These are phyloP conservation scores for Copidosoma floridanum DNA, from an alignment of 1,140 invertebrate species.

Conservation along the genomic window DNA sequence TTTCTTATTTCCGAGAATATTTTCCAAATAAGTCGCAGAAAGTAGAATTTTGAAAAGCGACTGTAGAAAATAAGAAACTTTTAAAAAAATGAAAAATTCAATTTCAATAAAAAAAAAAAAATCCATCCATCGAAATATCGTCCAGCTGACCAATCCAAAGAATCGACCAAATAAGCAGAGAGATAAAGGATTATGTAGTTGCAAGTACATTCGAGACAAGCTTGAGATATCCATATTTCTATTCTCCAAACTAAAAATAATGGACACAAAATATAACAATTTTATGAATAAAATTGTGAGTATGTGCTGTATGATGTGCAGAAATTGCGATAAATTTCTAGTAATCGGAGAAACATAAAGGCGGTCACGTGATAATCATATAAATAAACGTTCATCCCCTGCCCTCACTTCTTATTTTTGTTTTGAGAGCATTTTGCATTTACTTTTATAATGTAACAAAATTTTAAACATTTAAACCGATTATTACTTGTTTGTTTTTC, in stretches of 20 bases:
- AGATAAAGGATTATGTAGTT: slow-evolving; percentile 46
- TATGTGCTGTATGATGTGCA: slow-evolving; percentile 16
- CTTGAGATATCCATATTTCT: slow-evolving; percentile 45
- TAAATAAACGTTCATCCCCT: too few species aligned
- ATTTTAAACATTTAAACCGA: slow-evolving; percentile 21
- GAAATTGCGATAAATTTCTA: slow-evolving; percentile 22
- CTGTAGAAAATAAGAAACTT: not conserved
- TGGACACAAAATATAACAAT: too few species aligned
- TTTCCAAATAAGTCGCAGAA: too few species aligned
- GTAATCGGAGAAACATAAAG: slow-evolving; percentile 18
- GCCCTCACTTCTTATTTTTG: slow-evolving; percentile 5
- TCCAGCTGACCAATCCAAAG: slow-evolving; percentile 59
- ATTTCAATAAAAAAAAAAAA: slow-evolving; percentile 22
- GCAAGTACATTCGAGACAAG: slow-evolving; percentile 45
- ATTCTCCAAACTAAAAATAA: slow-evolving; percentile 26
- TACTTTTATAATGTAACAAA: not conserved
- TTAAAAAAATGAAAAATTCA: slow-evolving; percentile 24
- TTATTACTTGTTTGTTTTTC: slow-evolving; percentile 26
- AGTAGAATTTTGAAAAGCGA: too few species aligned
- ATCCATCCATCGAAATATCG: slow-evolving; percentile 43
- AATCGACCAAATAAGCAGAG: slow-evolving; percentile 56
- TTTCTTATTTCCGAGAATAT: too few species aligned
- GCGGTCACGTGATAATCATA: slow-evolving; percentile 52
- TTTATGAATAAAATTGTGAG: too few species aligned
- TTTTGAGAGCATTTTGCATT: not conserved